Percentiles rank a stretch among this genome's conserved stretches.
Conservation (phyloP, 2,797 vertebrate genomes). For the Amazona finschi region DNA sequence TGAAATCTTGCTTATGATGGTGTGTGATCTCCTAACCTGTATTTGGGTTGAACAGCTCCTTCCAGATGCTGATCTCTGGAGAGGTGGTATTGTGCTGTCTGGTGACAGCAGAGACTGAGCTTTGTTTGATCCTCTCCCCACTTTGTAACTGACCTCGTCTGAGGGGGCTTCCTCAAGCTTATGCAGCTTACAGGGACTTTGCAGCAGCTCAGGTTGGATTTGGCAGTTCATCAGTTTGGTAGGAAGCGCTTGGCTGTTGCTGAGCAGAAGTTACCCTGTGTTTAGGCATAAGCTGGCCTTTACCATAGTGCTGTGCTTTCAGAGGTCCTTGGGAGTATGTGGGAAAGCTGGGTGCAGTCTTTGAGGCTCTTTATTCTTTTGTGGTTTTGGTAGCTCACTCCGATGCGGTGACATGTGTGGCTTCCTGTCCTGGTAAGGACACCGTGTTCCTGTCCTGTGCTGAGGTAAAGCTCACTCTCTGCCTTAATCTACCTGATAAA, state of each 20-base stretch:
- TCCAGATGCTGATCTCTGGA: neutral
- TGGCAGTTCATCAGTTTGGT: neutral
- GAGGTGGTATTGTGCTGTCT: neutral
- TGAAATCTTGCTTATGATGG: neutral
- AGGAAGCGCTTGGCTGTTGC: neutral
- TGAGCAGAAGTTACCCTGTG: neutral
- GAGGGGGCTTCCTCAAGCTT: neutral
- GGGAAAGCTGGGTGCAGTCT: neutral
- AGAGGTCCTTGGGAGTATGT: neutral
- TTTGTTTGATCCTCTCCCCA: neutral
- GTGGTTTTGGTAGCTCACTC: conserved; percentile 83
- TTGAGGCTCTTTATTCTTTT: conserved; percentile 31
- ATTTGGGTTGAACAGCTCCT: fast-evolving
- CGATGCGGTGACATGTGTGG: conserved; percentile 82
- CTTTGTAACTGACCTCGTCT: neutral
- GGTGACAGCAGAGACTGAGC: neutral
- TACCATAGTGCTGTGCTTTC: neutral
- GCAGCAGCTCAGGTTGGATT: neutral
- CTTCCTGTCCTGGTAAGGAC: conserved; percentile 88
- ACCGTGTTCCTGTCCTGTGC: conserved; percentile 91
- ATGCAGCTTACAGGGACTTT: fast-evolving
- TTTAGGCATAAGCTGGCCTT: neutral
- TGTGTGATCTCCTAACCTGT: fast-evolving
- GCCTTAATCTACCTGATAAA: neutral
- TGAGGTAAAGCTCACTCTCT: conserved; percentile 79